Conservation (phyloP, 2,797 vertebrate species). For the Phataginus tricuspis region DNA sequence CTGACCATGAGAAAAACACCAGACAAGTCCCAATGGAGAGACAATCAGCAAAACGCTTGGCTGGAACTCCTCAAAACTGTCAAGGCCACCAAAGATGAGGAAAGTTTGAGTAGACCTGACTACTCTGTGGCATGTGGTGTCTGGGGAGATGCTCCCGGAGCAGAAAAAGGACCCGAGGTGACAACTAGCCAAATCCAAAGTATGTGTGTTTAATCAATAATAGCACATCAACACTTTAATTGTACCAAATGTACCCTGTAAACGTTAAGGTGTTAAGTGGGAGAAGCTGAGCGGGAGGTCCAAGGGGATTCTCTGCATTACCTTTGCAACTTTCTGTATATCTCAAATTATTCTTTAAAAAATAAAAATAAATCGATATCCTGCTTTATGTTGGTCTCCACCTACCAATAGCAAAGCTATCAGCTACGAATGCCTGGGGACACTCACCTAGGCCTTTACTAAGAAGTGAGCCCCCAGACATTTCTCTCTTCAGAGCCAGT, state of each 20-base stretch:
- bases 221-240: not conserved
- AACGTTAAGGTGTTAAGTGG: not conserved
- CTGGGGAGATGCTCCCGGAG: not conserved
- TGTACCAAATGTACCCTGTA: not conserved
- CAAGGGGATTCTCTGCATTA: not conserved
- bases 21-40: rapidly evolving
- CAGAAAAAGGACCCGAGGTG: not conserved
- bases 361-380: too few relatives aligned
- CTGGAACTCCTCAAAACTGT: not conserved
- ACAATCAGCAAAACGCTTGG: not conserved
- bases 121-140: rapidly evolving
- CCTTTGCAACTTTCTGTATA: not conserved
- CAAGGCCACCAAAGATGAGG: not conserved
- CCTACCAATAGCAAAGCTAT: rapidly evolving
- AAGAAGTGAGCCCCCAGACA: rapidly evolving
- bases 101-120: not conserved
- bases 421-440: not conserved
- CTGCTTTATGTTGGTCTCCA: not conserved
- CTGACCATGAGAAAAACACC: not conserved
- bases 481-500: not conserved
- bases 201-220: not conserved
- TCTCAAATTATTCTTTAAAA: not conserved
- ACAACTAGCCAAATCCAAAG: not conserved
- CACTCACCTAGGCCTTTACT: too few relatives aligned
- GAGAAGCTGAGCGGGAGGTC: not conserved